Percentiles rank a stretch among this genome's conserved stretches.
phyloP scores from a whole-genome alignment of 2,888 invertebrate species.

The Macrophya annulata region DNA sequence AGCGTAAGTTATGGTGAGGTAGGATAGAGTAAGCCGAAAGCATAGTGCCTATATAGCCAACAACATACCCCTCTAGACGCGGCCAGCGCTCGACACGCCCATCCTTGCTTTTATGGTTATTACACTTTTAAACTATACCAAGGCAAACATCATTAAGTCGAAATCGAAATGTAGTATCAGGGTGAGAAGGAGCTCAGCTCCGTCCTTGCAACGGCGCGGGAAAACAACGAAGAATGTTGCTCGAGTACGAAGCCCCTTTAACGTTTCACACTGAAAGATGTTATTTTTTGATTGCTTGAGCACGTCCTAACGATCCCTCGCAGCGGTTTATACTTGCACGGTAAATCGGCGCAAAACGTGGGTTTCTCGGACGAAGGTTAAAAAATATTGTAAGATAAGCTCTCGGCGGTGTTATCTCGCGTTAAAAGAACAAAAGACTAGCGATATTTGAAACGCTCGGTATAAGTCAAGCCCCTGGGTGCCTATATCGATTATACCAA shows the following conservation, averaged over 20 bases:
- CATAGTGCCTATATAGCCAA: conserved; percentile 18
- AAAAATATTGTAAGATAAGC: conserved; percentile 49
- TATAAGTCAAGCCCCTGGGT: background rate
- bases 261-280: conserved; percentile 50
- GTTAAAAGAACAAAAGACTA: conserved; percentile 29
- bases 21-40: conserved; percentile 36
- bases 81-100: conserved; percentile 52
- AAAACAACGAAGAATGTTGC: conserved; percentile 52
- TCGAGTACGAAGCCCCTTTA: conserved; percentile 34
- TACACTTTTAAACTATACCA: conserved; percentile 56
- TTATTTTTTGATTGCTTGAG: conserved; percentile 53
- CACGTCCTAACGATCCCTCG: conserved; percentile 53
- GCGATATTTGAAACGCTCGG: conserved; percentile 38
- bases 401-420: conserved; percentile 34
- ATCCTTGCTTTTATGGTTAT: conserved; percentile 58
- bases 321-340: conserved; percentile 50
- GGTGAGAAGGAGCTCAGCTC: conserved; percentile 41
- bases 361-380: conserved; percentile 16
- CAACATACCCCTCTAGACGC: conserved; percentile 36
- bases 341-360: conserved; percentile 22
- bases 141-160: conserved; percentile 58
- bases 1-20: conserved; percentile 2
- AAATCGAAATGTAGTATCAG: conserved; percentile 56
- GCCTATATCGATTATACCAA: background rate
- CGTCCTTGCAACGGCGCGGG: conserved; percentile 45